Evolutionary conservation across 2,797 vertebrate species (phyloP).

Genomic region (Eospalax fontanierii): DNA sequence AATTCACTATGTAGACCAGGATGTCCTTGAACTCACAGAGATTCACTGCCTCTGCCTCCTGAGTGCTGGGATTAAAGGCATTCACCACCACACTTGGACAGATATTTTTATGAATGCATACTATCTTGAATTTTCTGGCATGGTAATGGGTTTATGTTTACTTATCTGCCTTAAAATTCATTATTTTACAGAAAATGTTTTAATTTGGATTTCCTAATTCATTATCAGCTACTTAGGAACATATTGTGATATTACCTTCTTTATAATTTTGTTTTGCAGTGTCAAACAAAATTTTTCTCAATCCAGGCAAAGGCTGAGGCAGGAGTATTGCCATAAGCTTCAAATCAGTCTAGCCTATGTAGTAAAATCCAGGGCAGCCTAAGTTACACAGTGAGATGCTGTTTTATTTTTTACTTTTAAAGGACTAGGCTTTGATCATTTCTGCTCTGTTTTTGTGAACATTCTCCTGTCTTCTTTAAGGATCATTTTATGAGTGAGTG

Average conservation of each 20-base stretch:
- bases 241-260: background rate
- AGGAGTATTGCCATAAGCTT: too few relatives aligned
- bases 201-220: conserved; percentile 23
- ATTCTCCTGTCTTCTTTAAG: background rate
- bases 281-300: background rate
- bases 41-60: too few relatives aligned
- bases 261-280: background rate
- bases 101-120: background rate
- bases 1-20: too few relatives aligned
- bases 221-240: background rate
- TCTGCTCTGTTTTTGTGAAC: background rate
- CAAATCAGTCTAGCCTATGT: too few relatives aligned
- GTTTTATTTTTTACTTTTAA: background rate
- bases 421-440: background rate
- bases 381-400: background rate
- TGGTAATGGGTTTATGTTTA: background rate
- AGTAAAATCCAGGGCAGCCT: background rate
- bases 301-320: background rate
- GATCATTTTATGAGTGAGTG: background rate
- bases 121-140: background rate
- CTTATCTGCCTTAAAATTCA: background rate
- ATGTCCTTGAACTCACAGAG: too few relatives aligned
- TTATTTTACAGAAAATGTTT: background rate
- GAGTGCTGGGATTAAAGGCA: too few relatives aligned
- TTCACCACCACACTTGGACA: too few relatives aligned